These are phyloP conservation scores for Eledone cirrhosa DNA, from an alignment of 2,888 invertebrate genomes.

Conservation along the genomic window DNA sequence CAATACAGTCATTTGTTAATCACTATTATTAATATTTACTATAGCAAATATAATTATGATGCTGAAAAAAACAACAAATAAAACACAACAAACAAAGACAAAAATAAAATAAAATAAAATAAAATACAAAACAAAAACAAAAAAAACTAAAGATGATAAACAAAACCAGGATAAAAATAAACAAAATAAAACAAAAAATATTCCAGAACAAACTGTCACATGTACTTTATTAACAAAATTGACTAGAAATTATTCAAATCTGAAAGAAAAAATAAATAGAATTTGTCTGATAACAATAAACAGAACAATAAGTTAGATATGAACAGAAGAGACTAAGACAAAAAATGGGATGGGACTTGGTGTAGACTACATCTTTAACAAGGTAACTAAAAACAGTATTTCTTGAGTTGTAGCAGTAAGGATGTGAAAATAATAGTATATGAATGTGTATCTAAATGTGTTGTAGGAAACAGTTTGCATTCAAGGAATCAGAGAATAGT, in stretches of 20 bases:
- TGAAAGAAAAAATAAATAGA: conserved; percentile 24
- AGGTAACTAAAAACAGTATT: too few relatives aligned
- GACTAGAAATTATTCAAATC: conserved; percentile 25
- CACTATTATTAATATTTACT: too few relatives aligned
- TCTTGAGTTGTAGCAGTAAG: too few relatives aligned
- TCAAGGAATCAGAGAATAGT: too few relatives aligned
- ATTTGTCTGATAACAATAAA: conserved; percentile 26
- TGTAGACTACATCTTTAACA: too few relatives aligned
- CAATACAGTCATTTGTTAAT: too few relatives aligned
- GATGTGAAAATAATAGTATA: too few relatives aligned
- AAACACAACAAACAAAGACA: neutral
- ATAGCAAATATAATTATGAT: neutral
- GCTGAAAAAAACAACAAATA: neutral
- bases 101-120: neutral
- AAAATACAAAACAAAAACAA: neutral
- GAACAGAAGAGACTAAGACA: neutral
- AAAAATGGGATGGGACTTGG: neutral
- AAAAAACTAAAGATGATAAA: neutral
- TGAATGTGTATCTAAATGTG: too few relatives aligned
- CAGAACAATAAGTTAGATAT: conserved; percentile 24
- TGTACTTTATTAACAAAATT: conserved; percentile 28
- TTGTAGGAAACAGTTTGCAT: too few relatives aligned
- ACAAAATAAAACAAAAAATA: conserved; percentile 20
- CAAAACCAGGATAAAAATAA: neutral
- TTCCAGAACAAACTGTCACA: conserved; percentile 24